Evolutionary conservation across 2,888 invertebrate species (phyloP).

Genomic region (Blastobasis adustella): DNA sequence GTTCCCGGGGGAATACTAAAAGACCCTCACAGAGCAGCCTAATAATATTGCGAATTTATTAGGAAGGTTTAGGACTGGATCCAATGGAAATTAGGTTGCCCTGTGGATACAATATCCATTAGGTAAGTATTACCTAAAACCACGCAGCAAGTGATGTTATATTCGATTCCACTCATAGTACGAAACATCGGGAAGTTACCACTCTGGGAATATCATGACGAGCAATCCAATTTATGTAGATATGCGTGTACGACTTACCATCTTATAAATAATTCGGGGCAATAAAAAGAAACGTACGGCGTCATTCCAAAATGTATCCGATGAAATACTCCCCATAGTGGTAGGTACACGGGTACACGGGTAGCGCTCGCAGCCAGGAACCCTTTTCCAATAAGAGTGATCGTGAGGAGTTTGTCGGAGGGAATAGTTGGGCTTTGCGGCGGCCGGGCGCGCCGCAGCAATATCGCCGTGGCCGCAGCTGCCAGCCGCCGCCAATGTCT

Average conservation of each 20-base stretch:
- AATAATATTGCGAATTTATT: constrained; percentile 9
- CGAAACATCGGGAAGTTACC: too few relatives aligned
- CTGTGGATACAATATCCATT: too few relatives aligned
- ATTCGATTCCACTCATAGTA: too few relatives aligned
- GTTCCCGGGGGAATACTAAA: constrained; percentile 5
- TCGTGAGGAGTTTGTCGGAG: constrained; percentile 8
- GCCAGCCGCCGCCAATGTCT: constrained; percentile 65
- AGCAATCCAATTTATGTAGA: constrained; percentile 2
- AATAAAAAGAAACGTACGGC: constrained; percentile 37
- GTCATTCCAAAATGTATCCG: constrained; percentile 39
- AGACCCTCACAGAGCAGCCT: constrained; percentile 3
- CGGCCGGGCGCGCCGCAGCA: constrained; percentile 50
- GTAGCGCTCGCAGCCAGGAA: constrained; percentile 35
- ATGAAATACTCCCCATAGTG: constrained; percentile 35
- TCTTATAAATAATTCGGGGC: constrained; percentile 32
- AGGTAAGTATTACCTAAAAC: too few relatives aligned
- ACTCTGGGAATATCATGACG: neutral
- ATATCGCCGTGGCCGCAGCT: constrained; percentile 70
- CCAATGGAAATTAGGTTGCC: neutral
- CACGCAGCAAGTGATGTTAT: too few relatives aligned
- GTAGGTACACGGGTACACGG: constrained; percentile 24
- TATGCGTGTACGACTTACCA: constrained; percentile 19
- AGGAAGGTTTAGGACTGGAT: neutral
- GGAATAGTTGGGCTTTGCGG: constrained; percentile 28
- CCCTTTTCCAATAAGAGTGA: constrained; percentile 60